phyloP scores from a whole-genome alignment of 1,140 invertebrate genomes.

The Drosophila teissieri region DNA sequence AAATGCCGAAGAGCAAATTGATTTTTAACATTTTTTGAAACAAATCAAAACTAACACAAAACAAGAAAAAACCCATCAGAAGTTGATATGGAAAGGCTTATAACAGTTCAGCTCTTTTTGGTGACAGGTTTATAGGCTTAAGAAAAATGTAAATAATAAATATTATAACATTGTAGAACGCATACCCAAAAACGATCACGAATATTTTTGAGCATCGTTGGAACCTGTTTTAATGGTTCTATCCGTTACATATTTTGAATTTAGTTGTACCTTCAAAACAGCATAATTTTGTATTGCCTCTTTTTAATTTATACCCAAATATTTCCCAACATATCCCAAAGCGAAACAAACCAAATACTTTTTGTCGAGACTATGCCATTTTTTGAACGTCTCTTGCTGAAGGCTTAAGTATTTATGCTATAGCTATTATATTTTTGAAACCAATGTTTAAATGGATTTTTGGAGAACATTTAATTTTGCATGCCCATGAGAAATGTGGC shows the following conservation, averaged over 20 bases:
- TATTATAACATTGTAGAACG: slow-evolving; percentile 17
- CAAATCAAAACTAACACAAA: slow-evolving; percentile 67
- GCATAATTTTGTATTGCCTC: slow-evolving; percentile 57
- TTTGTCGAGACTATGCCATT: slow-evolving; percentile 76
- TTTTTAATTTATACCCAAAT: slow-evolving; percentile 29
- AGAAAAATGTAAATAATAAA: slow-evolving; percentile 59
- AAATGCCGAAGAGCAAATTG: slow-evolving; percentile 68
- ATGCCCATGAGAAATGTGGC: slow-evolving; percentile 48
- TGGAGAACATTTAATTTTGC: slow-evolving; percentile 49
- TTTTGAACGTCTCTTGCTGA: slow-evolving; percentile 74
- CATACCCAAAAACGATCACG: slow-evolving; percentile 64
- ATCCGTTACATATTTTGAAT: slow-evolving; percentile 12
- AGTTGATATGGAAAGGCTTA: slow-evolving; percentile 43
- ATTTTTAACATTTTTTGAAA: slow-evolving; percentile 83
- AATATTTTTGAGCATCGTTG: slow-evolving; percentile 83
- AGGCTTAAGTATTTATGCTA: slow-evolving; percentile 26
- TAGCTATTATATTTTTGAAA: slow-evolving; percentile 41
- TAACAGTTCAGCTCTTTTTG: slow-evolving; percentile 49
- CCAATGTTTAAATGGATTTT: slow-evolving; percentile 38
- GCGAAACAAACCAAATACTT: slow-evolving; percentile 35
- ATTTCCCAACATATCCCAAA: slow-evolving; percentile 21
- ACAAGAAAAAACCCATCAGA: slow-evolving; percentile 9
- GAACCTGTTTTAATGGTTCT: slow-evolving; percentile 53
- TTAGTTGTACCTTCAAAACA: slow-evolving; percentile 33
- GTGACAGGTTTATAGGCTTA: slow-evolving; percentile 60